Base-by-base conservation (phyloP, 2,113 vertebrate species). In the Polyodon spathula region DNA sequence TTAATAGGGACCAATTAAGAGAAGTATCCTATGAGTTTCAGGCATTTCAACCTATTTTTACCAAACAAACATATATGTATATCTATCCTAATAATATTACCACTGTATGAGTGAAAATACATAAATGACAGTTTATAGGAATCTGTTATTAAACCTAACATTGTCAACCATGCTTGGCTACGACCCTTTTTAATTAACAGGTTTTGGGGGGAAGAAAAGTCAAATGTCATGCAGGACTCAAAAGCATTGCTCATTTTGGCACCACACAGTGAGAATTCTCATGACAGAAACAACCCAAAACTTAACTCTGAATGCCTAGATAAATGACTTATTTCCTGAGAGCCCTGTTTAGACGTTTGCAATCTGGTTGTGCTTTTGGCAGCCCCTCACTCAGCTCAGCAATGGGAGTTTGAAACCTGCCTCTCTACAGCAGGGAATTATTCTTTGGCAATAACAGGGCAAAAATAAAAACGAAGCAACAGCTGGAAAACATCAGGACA, bases 401-500 rank as follows among this genome's bases (percentile, higher is more conserved):
- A 46, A 14, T 46, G 44, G 44, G 44, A 46, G 8, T 46, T 46
- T 46, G 2, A 46, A 10, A 14, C 4, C 44, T 46, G 8, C 44
- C 44, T 46, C 44, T 46, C 14, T 14, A 46, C 1, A 10, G 44
- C 44, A 2, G 14, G 8, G 0, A 14, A 10, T 46, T 46, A 10
- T 10, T 46, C 44, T 40, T n/a, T 40, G 17, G 40, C 15, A 51
- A 39, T 2, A 5, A 4, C 6, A 51, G 8, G 38, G 37, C 51
- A n/a, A 40, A 4, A 4, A 12, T 39, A n/a, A 40, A 4, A 4
- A 12, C 14, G 41, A 51, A 62, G 39, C 41, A 54, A 56, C 69
- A 72, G 64, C 70, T 72, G 70, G 67, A 64, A 62, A 54, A 48
- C 52, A 64, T 72, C 66, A 68, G 44, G 40, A 39, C 5, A 7